phyloP scores from a whole-genome alignment of 1,140 invertebrate genomes.

The Lucilia cuprina region DNA sequence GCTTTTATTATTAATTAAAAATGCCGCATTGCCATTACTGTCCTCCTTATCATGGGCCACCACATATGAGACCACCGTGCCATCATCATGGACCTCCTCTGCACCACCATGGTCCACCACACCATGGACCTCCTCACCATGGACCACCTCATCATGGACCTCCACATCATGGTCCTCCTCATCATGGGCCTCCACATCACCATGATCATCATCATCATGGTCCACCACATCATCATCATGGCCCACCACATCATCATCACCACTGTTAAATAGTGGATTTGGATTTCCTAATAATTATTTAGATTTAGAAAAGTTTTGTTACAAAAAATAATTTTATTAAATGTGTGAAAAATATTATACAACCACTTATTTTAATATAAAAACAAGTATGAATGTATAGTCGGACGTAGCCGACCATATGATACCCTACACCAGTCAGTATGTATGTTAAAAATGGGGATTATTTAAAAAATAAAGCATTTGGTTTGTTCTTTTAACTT shows the following conservation, averaged over 20 bases:
- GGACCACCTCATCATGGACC: constrained; percentile 40
- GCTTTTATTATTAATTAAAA: too few species aligned
- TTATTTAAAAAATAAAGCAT: too few species aligned
- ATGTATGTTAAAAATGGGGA: too few species aligned
- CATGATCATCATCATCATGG: constrained; percentile 38
- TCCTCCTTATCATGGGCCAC: constrained; percentile 30
- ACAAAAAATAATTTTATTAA: too few species aligned
- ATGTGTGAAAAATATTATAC: too few species aligned
- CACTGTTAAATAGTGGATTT: neutral
- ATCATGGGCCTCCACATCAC: constrained; percentile 32
- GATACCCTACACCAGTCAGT: too few species aligned
- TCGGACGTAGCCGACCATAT: too few species aligned
- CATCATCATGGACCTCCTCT: constrained; percentile 24
- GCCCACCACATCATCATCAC: constrained; percentile 31
- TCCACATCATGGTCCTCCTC: constrained; percentile 21
- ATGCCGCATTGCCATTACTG: neutral
- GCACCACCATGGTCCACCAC: constrained; percentile 36
- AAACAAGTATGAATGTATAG: too few species aligned
- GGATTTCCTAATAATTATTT: neutral
- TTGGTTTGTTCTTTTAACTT: too few species aligned
- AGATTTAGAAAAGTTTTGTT: neutral
- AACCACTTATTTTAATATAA: too few species aligned
- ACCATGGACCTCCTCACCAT: constrained; percentile 33
- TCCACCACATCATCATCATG: constrained; percentile 35
- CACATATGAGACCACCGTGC: constrained; percentile 34